Conservation (phyloP, 2,888 invertebrate genomes). For the Rhopalosiphum nymphaeae region DNA sequence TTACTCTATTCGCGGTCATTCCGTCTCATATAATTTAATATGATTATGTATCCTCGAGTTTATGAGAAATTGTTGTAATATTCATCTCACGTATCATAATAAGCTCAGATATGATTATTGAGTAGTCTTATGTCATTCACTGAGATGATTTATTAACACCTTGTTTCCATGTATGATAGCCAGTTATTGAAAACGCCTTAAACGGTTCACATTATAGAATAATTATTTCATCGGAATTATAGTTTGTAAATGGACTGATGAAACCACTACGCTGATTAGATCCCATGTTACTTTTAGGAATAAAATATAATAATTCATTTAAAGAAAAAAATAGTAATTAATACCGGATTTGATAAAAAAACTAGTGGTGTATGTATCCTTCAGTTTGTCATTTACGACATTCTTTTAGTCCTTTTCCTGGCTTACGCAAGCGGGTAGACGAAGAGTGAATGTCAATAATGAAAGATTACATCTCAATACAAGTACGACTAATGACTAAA, state of each 20-base stretch:
- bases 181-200: constrained; percentile 62
- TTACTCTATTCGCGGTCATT: not conserved
- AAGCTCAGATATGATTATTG: constrained; percentile 48
- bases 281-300: constrained; percentile 26
- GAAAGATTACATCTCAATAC: constrained; percentile 23
- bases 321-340: constrained; percentile 33
- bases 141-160: constrained; percentile 53
- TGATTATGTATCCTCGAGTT: not conserved
- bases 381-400: constrained; percentile 41
- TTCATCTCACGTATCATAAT: constrained; percentile 34
- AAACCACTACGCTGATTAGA: constrained; percentile 27
- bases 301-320: constrained; percentile 56
- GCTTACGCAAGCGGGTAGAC: constrained; percentile 25
- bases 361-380: constrained; percentile 30
- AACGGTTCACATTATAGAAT: constrained; percentile 44
- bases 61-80: constrained; percentile 16
- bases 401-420: constrained; percentile 57
- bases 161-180: constrained; percentile 52
- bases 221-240: constrained; percentile 58
- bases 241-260: constrained; percentile 50
- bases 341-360: constrained; percentile 13
- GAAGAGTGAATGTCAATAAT: constrained; percentile 45
- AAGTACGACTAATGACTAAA: not conserved
- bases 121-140: constrained; percentile 3
- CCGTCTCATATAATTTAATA: not conserved